Conservation (phyloP, 2,113 vertebrate genomes). For the Garra rufa region DNA sequence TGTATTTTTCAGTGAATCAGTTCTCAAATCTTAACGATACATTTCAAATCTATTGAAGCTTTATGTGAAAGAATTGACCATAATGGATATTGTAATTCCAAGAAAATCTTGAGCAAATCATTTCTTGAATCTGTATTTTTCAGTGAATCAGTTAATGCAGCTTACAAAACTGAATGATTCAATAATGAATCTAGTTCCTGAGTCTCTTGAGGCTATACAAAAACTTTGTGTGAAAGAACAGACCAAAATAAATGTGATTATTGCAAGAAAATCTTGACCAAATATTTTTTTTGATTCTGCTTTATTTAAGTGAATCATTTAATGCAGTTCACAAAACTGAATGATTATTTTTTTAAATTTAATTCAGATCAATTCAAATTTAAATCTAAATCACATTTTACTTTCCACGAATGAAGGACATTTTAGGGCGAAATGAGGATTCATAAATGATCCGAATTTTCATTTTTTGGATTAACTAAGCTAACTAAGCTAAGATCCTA, state of each 20-base stretch:
- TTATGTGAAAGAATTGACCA: neutral
- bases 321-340: neutral
- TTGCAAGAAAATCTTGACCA: too few species aligned
- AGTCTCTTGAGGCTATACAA: too few species aligned
- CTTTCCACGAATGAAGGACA: neutral
- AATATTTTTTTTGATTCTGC: too few species aligned
- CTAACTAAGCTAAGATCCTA: too few species aligned
- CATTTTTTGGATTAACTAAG: neutral
- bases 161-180: neutral
- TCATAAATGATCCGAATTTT: neutral
- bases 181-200: too few species aligned
- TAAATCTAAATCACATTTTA: neutral
- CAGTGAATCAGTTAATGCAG: neutral
- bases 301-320: too few species aligned
- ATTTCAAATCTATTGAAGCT: too few species aligned
- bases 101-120: neutral
- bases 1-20: too few species aligned
- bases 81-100: neutral
- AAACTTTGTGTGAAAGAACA: too few species aligned
- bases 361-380: neutral
- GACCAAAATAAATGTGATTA: too few species aligned
- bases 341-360: too few species aligned
- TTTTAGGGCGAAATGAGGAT: neutral
- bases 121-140: neutral
- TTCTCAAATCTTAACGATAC: too few species aligned